phyloP scores from a whole-genome alignment of 1,140 invertebrate species.

The Palaemon carinicauda region DNA sequence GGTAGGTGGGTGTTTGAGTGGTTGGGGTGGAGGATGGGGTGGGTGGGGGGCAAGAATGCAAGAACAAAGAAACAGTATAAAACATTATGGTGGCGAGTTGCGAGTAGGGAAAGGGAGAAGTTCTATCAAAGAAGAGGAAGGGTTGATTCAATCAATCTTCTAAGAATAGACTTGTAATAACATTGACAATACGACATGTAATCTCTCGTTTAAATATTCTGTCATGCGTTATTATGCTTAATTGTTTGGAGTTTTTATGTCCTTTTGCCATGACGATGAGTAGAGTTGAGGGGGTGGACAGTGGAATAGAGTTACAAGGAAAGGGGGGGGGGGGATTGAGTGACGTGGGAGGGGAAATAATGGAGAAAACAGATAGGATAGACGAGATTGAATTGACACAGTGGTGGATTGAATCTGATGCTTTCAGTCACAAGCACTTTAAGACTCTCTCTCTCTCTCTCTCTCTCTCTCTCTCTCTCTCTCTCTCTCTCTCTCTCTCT shows the following conservation, averaged over 20 bases:
- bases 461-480: no score
- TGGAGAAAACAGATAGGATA: background rate
- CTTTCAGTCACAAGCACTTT: no score
- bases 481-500: no score
- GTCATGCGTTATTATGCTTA: background rate
- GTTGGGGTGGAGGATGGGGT: no score
- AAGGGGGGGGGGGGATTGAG: background rate
- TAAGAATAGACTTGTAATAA: background rate
- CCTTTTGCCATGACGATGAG: background rate
- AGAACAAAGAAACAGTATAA: background rate
- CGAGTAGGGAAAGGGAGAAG: background rate
- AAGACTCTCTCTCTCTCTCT: no score
- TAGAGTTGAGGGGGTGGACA: background rate
- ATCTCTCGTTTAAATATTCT: background rate
- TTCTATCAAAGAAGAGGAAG: no score
- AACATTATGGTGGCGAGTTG: background rate
- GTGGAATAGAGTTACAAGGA: background rate
- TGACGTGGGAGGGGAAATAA: background rate
- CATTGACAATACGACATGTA: background rate
- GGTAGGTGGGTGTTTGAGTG: no score
- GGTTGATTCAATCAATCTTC: no score
- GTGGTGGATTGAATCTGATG: no score
- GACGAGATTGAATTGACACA: no score
- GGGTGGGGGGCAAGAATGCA: background rate
- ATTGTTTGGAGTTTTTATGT: background rate